Evolutionary conservation across 1,140 invertebrate species (phyloP).

Genomic region (Pogonomyrmex barbatus): DNA sequence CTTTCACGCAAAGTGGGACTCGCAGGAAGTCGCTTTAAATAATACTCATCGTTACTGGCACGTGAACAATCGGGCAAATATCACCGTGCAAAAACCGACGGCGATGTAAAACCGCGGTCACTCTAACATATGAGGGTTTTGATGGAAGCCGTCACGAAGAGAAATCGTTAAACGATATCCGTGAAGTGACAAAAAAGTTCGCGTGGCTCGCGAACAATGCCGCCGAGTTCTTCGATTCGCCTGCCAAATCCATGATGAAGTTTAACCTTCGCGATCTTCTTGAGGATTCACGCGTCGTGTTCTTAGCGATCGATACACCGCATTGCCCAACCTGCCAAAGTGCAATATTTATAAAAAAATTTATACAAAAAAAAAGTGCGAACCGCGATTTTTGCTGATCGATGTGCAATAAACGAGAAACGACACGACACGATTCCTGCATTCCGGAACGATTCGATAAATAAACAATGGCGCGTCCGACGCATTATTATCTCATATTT

Average conservation of each 20-base stretch:
- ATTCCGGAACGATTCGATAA: neutral
- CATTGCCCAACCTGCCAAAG: neutral
- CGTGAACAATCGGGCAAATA: conserved; percentile 41
- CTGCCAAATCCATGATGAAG: neutral
- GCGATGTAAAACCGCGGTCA: neutral
- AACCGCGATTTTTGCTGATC: neutral
- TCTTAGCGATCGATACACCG: neutral
- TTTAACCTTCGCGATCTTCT: neutral
- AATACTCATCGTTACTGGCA: conserved; percentile 52
- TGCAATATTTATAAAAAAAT: neutral
- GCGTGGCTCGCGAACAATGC: neutral
- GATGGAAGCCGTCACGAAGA: neutral
- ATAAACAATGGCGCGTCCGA: neutral
- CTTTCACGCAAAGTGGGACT: conserved; percentile 60
- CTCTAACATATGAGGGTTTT: neutral
- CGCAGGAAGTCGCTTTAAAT: conserved; percentile 54
- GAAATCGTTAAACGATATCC: conserved; percentile 1
- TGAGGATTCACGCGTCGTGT: neutral
- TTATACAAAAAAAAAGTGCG: neutral
- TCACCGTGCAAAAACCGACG: conserved; percentile 3
- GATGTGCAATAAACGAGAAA: neutral
- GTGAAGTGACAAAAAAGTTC: neutral
- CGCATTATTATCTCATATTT: neutral
- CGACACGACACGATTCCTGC: neutral
- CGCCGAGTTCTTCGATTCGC: neutral